Evolutionary conservation across 2,888 invertebrate genomes (phyloP).

Genomic region (Oxystoma pomonae): DNA sequence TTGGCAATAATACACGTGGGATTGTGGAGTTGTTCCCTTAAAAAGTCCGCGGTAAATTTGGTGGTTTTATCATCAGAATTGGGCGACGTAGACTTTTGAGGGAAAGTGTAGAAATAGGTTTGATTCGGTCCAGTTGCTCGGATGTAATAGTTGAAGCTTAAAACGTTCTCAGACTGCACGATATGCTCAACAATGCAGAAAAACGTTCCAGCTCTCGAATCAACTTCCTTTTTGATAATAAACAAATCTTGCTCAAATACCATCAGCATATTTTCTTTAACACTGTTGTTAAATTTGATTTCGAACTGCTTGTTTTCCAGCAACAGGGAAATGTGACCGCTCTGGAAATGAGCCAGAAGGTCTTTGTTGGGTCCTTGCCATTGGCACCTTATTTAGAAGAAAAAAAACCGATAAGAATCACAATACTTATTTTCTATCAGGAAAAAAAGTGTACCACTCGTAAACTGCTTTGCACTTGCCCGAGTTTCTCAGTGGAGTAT

Average conservation of each 20-base stretch:
- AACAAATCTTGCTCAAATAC: slow-evolving; percentile 32
- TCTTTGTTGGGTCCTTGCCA: slow-evolving; percentile 36
- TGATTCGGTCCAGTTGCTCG: slow-evolving; percentile 16
- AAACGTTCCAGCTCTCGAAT: slow-evolving; percentile 22
- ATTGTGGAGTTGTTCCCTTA: slow-evolving; percentile 25
- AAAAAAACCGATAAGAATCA: no score
- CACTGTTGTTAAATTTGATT: slow-evolving; percentile 33
- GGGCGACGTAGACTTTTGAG: slow-evolving; percentile 14
- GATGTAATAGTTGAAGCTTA: slow-evolving; percentile 22
- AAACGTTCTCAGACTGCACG: slow-evolving; percentile 17
- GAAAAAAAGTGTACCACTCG: no score
- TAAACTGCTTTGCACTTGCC: no score
- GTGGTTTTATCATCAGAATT: slow-evolving; percentile 24
- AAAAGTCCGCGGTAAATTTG: slow-evolving; percentile 25
- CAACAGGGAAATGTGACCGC: slow-evolving; percentile 30
- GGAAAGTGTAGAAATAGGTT: slow-evolving; percentile 18
- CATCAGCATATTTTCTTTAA: slow-evolving; percentile 34
- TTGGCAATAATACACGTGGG: slow-evolving; percentile 23
- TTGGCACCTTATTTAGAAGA: no score
- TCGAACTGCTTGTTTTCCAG: slow-evolving; percentile 33
- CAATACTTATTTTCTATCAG: no score
- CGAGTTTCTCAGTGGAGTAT: no score
- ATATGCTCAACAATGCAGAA: slow-evolving; percentile 25
- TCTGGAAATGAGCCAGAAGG: slow-evolving; percentile 35
- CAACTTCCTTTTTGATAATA: slow-evolving; percentile 32